phyloP scores from a whole-genome alignment of 2,113 vertebrate genomes.

The Chroicocephalus ridibundus region DNA sequence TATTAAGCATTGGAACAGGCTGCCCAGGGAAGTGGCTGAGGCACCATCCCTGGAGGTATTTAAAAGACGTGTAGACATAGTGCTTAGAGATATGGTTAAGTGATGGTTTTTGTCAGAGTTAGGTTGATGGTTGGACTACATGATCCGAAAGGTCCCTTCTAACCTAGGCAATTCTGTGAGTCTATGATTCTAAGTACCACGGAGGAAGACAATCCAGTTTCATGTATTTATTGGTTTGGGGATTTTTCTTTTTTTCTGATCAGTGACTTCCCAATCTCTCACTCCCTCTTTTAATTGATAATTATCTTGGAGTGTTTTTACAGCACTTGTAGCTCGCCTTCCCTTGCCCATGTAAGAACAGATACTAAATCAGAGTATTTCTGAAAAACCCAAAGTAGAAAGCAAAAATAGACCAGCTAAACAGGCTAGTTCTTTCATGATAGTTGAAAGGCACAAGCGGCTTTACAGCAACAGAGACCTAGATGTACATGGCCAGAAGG shows the following conservation, averaged over 20 bases:
- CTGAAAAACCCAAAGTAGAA: not conserved
- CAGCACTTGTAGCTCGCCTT: not conserved
- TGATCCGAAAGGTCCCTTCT: too few relatives aligned
- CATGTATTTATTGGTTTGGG: not conserved
- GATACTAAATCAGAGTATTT: not conserved
- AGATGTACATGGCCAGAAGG: not conserved
- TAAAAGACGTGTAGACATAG: too few relatives aligned
- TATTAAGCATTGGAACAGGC: too few relatives aligned
- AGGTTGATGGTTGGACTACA: too few relatives aligned
- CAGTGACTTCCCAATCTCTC: not conserved
- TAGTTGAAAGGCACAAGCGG: not conserved
- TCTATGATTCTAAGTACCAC: not conserved
- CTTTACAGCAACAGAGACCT: not conserved
- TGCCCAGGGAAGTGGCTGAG: too few relatives aligned
- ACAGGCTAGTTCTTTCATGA: not conserved
- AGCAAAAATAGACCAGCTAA: not conserved
- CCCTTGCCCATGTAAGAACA: not conserved
- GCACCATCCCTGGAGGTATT: too few relatives aligned
- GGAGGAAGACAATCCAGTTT: not conserved
- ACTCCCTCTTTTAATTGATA: not conserved
- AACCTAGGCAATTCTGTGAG: too few relatives aligned
- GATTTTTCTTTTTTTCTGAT: not conserved
- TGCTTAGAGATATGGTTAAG: too few relatives aligned
- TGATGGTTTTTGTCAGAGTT: too few relatives aligned
- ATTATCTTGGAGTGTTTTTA: not conserved